Base-by-base conservation (phyloP, 2,888 invertebrate genomes). In the Ptycholaimellus sp. region DNA sequence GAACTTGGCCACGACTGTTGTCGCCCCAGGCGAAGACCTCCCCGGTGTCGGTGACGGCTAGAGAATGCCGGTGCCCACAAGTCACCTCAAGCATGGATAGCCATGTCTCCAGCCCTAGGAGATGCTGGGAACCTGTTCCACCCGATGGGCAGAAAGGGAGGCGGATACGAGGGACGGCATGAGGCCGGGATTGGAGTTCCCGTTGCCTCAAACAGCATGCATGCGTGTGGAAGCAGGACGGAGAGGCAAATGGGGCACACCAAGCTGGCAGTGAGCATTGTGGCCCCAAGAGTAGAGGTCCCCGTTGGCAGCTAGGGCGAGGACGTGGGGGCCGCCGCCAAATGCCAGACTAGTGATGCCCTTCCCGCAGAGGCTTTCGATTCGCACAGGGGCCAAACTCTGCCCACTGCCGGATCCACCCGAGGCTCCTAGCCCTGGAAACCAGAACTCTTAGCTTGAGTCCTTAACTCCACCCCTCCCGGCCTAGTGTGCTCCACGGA, bases 21-120 rank as follows among this genome's bases (percentile, higher is more conserved):
- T 69, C 68, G 5, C 70, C 70, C 70, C 70, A 71, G 2, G 68
- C 66, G 50, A 60, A 69, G 9, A 70, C 63, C 58, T 70, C 68
- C 38, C 70, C 70, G 22, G 67, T 65, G 19, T 53, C 52, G 2
- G 69, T 68, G 1, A 70, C 54, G 16, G 65, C 70, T 43, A 70
- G 47, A 2, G 68, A 67, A 52, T 70, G 70, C 51, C 69, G 67
- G 46, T 66, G 65, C 16, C 70, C 71, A 53, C 70, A 70, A 1
- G 70, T 66, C 14, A 71, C 57, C 42, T 65, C 60, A 6, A 60
- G n/a, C n/a, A n/a, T n/a, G n/a, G n/a, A n/a, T n/a, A n/a, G n/a
- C n/a, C n/a, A n/a, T n/a, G n/a, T n/a, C n/a, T n/a, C n/a, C n/a
- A n/a, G n/a, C n/a, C n/a, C n/a, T n/a, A n/a, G n/a, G n/a, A n/a